Evolutionary conservation across 2,888 invertebrate genomes (phyloP).

Genomic region (Dinocampus coccinellae): DNA sequence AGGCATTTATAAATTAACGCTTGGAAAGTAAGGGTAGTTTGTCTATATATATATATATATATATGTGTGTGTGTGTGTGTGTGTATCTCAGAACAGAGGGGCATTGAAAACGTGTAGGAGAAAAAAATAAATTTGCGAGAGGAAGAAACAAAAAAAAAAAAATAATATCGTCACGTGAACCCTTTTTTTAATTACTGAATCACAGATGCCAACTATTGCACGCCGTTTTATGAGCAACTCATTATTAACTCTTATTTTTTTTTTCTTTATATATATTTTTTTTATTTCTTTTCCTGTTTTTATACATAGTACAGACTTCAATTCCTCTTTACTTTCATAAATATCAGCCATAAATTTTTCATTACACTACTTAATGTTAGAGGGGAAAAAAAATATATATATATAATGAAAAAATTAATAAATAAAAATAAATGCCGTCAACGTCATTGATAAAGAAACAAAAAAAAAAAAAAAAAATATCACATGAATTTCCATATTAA

Average conservation of each 20-base stretch:
- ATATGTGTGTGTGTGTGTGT: no score
- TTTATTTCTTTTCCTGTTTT: slow-evolving; percentile 27
- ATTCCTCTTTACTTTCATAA: background rate
- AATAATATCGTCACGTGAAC: slow-evolving; percentile 47
- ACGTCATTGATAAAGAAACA: no score
- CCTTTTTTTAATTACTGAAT: slow-evolving; percentile 68
- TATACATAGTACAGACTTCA: background rate
- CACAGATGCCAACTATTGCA: slow-evolving; percentile 63
- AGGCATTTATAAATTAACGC: slow-evolving; percentile 44
- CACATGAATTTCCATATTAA: background rate
- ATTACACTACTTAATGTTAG: slow-evolving; percentile 30
- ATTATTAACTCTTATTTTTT: slow-evolving; percentile 29
- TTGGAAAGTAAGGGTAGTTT: slow-evolving; percentile 29
- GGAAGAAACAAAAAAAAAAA: slow-evolving; percentile 43
- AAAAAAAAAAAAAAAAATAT: background rate
- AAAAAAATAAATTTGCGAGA: slow-evolving; percentile 31
- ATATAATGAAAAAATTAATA: no score
- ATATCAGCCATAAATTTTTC: slow-evolving; percentile 24
- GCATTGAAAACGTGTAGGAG: slow-evolving; percentile 27
- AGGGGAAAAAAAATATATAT: no score
- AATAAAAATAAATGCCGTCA: no score
- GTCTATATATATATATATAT: no score
- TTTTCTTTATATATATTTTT: slow-evolving; percentile 11
- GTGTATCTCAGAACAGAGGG: slow-evolving; percentile 30
- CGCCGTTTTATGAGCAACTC: slow-evolving; percentile 56